Conservation (phyloP, 2,888 invertebrate genomes). For the Mermis nigrescens region DNA sequence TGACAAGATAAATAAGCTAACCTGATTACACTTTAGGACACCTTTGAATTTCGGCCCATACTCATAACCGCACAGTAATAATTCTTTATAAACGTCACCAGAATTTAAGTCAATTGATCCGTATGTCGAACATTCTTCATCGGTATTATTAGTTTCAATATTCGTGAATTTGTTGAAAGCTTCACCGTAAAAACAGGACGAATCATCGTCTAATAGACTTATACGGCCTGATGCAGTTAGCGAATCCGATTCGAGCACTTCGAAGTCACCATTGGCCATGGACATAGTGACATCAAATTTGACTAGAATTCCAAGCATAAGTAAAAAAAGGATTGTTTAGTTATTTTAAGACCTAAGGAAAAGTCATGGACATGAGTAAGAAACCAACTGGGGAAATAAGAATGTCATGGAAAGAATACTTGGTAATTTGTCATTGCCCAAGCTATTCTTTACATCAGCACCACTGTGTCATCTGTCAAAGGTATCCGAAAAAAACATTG, state of each 20-base stretch:
- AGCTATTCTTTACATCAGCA: no score
- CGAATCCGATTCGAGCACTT: conserved; percentile 27
- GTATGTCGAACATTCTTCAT: no score
- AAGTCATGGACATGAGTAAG: not conserved
- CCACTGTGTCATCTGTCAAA: no score
- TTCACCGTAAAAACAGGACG: conserved; percentile 24
- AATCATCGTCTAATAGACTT: conserved; percentile 24
- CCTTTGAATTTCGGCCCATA: conserved; percentile 30
- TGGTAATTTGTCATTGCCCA: no score
- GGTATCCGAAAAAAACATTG: no score
- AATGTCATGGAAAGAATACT: no score
- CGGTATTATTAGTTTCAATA: not conserved
- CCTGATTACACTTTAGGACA: conserved; percentile 23
- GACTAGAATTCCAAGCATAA: conserved; percentile 23
- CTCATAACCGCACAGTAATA: conserved; percentile 27
- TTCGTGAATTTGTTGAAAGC: conserved; percentile 15
- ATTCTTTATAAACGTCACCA: conserved; percentile 32
- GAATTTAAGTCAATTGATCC: conserved; percentile 27
- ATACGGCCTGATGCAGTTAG: conserved; percentile 28
- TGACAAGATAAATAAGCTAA: no score
- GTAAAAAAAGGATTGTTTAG: no score
- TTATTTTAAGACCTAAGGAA: not conserved
- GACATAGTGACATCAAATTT: conserved; percentile 28
- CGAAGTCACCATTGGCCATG: conserved; percentile 28
- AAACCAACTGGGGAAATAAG: no score